phyloP scores from a whole-genome alignment of 2,113 vertebrate genomes.

The Sphaerodactylus townsendi region DNA sequence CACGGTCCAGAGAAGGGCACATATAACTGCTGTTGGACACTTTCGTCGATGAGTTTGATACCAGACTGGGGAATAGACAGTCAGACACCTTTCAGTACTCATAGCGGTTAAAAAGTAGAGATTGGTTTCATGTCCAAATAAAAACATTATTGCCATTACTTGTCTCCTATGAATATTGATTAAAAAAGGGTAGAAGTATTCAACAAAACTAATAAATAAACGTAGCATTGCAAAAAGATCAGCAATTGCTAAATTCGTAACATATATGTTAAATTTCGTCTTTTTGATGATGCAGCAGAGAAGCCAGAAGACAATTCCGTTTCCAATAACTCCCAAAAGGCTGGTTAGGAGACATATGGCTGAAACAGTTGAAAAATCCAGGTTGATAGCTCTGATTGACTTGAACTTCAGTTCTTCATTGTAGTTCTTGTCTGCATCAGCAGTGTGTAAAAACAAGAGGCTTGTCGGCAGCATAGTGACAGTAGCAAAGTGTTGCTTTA shows the following conservation, averaged over 20 bases:
- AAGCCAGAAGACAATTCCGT: slow-evolving; percentile 10
- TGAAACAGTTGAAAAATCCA: background rate
- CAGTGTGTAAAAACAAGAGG: no score
- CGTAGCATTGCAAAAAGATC: slow-evolving; percentile 18
- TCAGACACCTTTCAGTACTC: background rate
- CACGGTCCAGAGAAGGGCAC: background rate
- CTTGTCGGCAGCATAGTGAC: background rate
- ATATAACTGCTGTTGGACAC: background rate
- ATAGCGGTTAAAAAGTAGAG: slow-evolving; percentile 23
- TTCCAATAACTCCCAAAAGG: background rate
- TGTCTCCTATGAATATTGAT: background rate
- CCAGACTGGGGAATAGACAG: background rate
- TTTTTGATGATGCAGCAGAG: slow-evolving; percentile 15
- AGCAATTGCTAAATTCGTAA: background rate
- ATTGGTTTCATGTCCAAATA: background rate
- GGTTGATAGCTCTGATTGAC: background rate
- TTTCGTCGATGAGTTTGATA: background rate
- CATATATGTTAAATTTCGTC: background rate
- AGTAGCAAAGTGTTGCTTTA: background rate
- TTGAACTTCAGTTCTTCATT: background rate
- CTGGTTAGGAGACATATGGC: background rate
- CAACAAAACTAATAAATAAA: background rate
- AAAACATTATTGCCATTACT: background rate
- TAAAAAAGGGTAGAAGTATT: background rate
- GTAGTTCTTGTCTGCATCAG: background rate